Evolutionary conservation across 2,797 vertebrate genomes (phyloP).

Genomic region (Ciconia nigra): DNA sequence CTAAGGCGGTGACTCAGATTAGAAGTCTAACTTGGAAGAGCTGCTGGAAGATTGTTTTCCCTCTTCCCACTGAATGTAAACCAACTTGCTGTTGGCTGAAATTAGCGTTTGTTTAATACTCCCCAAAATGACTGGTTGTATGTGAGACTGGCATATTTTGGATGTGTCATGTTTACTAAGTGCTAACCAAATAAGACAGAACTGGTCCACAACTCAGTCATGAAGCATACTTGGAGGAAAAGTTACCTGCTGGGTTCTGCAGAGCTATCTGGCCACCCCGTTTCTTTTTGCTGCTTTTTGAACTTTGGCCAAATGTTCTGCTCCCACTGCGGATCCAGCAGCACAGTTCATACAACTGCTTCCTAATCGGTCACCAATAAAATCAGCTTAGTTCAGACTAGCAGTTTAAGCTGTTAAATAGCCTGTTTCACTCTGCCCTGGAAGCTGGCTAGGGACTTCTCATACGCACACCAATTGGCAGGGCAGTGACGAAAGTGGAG

Average conservation of each 20-base stretch:
- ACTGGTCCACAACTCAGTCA: neutral
- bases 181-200: neutral
- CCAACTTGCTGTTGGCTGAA: neutral
- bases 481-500: neutral
- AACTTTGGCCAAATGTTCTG: neutral
- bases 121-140: neutral
- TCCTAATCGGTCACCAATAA: neutral
- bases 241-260: neutral
- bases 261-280: neutral
- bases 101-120: neutral
- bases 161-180: neutral
- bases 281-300: neutral
- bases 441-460: neutral
- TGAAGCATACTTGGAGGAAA: neutral
- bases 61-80: neutral
- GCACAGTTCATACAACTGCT: neutral
- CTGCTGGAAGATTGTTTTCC: neutral
- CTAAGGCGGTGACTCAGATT: neutral
- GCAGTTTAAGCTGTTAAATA: neutral
- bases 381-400: neutral
- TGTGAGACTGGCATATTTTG: neutral
- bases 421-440: neutral
- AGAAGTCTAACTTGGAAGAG: neutral
- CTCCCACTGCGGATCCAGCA: rapidly evolving
- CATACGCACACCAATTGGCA: rapidly evolving